Evolutionary conservation across 2,888 invertebrate species (phyloP).

Genomic region (Spicauda simplicius): DNA sequence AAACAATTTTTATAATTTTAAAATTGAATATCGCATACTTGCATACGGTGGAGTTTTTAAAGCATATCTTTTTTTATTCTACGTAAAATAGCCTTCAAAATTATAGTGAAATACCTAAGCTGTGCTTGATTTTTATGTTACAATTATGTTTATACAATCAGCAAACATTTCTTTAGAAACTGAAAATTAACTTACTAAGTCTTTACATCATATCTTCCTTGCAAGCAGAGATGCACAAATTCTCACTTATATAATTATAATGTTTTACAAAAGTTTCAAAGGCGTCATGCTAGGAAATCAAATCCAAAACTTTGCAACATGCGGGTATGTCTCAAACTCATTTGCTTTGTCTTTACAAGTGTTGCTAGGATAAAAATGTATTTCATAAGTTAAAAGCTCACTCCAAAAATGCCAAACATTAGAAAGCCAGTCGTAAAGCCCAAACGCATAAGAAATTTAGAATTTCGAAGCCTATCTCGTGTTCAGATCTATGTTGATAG

Average conservation of each 20-base stretch:
- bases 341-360: neutral
- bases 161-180: conserved; percentile 26
- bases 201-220: conserved; percentile 8
- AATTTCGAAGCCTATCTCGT: conserved; percentile 45
- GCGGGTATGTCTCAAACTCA: conserved; percentile 7
- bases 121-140: conserved; percentile 9
- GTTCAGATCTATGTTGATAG: conserved; percentile 58
- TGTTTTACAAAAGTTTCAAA: conserved; percentile 18
- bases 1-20: no score
- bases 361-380: conserved; percentile 7
- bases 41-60: neutral
- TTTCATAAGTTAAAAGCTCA: conserved; percentile 35
- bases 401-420: conserved; percentile 56
- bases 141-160: neutral
- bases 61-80: neutral
- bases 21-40: conserved; percentile 14
- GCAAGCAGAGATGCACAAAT: conserved; percentile 23
- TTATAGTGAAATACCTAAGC: conserved; percentile 6
- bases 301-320: conserved; percentile 13
- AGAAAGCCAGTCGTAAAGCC: conserved; percentile 59
- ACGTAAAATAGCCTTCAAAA: conserved; percentile 15
- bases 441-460: conserved; percentile 51
- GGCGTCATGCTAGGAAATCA: conserved; percentile 33
- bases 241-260: neutral
- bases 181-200: conserved; percentile 29